phyloP scores from a whole-genome alignment of 2,113 vertebrate genomes.

The Montifringilla adamsi region DNA sequence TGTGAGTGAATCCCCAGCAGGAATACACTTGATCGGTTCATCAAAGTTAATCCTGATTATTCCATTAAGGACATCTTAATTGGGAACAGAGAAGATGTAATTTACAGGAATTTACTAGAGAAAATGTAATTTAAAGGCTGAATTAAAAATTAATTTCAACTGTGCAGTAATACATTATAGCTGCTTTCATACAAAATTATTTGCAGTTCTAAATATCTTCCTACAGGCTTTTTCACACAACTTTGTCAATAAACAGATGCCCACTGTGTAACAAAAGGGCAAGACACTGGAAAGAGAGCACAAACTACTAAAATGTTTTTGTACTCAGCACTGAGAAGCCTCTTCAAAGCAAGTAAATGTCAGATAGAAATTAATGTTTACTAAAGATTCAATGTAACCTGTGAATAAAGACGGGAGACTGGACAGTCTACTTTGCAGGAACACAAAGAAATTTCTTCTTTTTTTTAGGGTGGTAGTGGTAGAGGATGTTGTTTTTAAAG shows the following conservation, averaged over 20 bases:
- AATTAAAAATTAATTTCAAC: constrained; percentile 5
- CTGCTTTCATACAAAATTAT: background rate
- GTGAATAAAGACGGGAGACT: background rate
- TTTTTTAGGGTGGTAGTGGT: background rate
- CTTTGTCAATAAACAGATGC: background rate
- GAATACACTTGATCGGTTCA: background rate
- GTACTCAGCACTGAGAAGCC: background rate
- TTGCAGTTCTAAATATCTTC: background rate
- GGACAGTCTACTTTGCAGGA: background rate
- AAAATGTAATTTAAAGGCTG: background rate
- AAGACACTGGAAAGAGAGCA: background rate
- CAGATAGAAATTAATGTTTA: background rate
- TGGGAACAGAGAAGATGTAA: constrained; percentile 22
- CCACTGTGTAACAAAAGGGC: background rate
- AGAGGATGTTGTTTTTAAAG: background rate
- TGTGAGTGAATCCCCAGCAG: background rate
- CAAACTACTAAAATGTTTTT: background rate
- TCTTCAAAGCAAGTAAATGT: background rate
- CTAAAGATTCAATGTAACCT: background rate
- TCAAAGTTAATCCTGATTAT: constrained; percentile 21
- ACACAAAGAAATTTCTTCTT: background rate
- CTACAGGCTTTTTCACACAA: background rate
- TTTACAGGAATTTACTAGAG: background rate
- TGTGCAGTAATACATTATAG: background rate
- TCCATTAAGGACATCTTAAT: constrained; percentile 21